These are phyloP conservation scores for Acleris sparsana DNA, from an alignment of 2,888 invertebrate species.

Conservation along the genomic window DNA sequence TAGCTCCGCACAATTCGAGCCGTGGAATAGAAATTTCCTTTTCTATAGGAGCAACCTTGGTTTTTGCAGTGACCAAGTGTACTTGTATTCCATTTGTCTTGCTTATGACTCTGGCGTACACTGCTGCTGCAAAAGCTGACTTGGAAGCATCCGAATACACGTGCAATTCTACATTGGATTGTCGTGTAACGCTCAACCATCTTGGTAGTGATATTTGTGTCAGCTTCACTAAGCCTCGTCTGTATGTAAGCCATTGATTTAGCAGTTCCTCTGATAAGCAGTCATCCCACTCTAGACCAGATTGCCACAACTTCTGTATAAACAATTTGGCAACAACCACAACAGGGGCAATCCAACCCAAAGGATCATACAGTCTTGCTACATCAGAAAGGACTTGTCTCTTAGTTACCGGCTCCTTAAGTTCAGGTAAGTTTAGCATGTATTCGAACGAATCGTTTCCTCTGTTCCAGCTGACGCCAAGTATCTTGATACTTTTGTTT, in stretches of 20 bases:
- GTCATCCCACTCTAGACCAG: conserved; percentile 7
- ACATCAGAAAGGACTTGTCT: conserved; percentile 42
- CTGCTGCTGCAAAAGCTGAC: conserved; percentile 39
- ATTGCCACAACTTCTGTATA: neutral
- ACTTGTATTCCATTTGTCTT: conserved; percentile 5
- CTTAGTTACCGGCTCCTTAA: conserved; percentile 38
- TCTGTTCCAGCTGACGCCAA: conserved; percentile 45
- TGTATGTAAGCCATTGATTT: conserved; percentile 2
- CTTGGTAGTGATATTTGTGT: conserved; percentile 36
- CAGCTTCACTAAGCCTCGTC: neutral
- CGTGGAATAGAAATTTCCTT: conserved; percentile 40
- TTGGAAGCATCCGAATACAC: conserved; percentile 41
- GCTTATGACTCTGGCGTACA: conserved; percentile 36
- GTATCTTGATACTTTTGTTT: conserved; percentile 40
- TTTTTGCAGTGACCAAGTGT: conserved; percentile 39
- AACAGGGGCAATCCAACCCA: conserved; percentile 40
- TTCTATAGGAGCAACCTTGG: conserved; percentile 40
- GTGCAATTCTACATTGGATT: conserved; percentile 35
- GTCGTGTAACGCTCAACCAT: conserved; percentile 28
- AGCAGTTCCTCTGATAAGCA: neutral
- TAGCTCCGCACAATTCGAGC: conserved; percentile 41
- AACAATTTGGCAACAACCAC: neutral
- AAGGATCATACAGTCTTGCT: conserved; percentile 44
- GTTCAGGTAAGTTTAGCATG: conserved; percentile 32
- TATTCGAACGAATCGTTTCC: conserved; percentile 41